Conservation (phyloP, 2,888 invertebrate genomes). For the Sipha maydis region DNA sequence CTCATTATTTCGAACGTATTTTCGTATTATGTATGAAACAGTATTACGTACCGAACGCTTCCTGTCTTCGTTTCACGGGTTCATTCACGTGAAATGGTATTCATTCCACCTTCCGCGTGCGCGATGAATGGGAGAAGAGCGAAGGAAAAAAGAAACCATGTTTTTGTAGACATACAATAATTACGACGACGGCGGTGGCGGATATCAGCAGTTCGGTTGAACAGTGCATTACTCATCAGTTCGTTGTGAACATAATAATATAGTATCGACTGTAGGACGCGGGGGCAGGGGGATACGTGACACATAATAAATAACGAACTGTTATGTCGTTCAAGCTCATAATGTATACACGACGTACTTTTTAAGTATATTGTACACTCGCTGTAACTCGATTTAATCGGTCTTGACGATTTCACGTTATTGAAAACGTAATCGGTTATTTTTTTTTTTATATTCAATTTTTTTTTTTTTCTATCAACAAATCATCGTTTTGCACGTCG, state of each 20-base stretch:
- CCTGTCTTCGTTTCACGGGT: conserved; percentile 33
- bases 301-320: conserved; percentile 47
- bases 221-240: conserved; percentile 35
- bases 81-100: conserved; percentile 15
- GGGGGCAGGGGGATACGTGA: background rate
- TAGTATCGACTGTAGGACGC: background rate
- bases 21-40: background rate
- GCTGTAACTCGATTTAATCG: conserved; percentile 1
- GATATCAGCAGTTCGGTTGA: background rate
- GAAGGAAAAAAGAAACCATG: too few species aligned
- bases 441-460: background rate
- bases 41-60: background rate
- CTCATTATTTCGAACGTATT: conserved; percentile 43
- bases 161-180: conserved; percentile 33
- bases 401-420: background rate
- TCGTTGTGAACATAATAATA: background rate
- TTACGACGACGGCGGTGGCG: background rate
- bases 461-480: background rate
- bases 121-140: background rate
- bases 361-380: background rate
- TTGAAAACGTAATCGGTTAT: background rate
- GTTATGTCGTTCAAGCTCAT: conserved; percentile 29
- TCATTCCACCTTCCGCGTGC: background rate
- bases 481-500: too few species aligned
- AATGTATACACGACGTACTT: background rate